A percentile compares a stretch with the other conserved stretches of the same genome.
Conservation (phyloP, 2,888 invertebrate genomes). For the Thumatha senex region DNA sequence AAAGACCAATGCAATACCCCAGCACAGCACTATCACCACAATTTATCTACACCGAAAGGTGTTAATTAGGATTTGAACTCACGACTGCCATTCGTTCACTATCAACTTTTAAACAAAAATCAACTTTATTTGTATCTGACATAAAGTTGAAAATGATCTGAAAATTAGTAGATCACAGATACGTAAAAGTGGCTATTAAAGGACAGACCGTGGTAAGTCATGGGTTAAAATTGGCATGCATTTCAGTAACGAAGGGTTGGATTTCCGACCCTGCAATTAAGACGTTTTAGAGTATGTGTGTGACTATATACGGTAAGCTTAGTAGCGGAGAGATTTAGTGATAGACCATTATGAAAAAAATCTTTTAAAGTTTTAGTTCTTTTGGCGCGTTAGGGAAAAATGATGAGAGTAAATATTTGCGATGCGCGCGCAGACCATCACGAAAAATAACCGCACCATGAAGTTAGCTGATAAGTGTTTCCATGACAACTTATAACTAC, state of each 20-base stretch:
- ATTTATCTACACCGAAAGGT: slow-evolving; percentile 78
- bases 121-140: slow-evolving; percentile 24
- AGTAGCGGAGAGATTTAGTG: slow-evolving; percentile 22
- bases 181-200: slow-evolving; percentile 72
- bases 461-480: too few relatives aligned
- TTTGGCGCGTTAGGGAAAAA: too few relatives aligned
- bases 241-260: slow-evolving; percentile 62
- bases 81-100: slow-evolving; percentile 68
- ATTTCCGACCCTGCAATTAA: slow-evolving; percentile 62
- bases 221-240: slow-evolving; percentile 75
- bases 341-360: slow-evolving; percentile 1
- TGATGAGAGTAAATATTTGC: too few relatives aligned
- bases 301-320: slow-evolving; percentile 30
- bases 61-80: slow-evolving; percentile 81
- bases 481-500: too few relatives aligned
- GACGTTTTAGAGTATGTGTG: slow-evolving; percentile 46
- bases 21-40: slow-evolving; percentile 66
- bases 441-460: too few relatives aligned
- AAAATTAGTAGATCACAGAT: slow-evolving; percentile 62
- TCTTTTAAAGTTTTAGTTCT: too few relatives aligned
- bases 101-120: slow-evolving; percentile 26
- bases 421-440: too few relatives aligned
- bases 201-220: slow-evolving; percentile 68
- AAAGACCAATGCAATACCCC: slow-evolving; percentile 55
- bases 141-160: slow-evolving; percentile 38